Conservation (phyloP, 2,113 vertebrate species). For the Hepsetus odoe region DNA sequence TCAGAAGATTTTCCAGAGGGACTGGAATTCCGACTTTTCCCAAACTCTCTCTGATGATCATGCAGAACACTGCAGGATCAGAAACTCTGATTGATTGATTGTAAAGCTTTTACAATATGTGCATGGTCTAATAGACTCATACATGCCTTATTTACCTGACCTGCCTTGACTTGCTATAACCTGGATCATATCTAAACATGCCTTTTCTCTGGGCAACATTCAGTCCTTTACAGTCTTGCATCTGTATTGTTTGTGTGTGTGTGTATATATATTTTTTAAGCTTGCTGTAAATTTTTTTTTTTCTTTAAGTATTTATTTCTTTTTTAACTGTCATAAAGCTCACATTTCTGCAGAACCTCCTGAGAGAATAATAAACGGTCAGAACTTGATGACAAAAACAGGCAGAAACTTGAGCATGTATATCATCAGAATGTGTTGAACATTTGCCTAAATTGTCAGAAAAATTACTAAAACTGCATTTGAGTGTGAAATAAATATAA, state of each 20-base stretch:
- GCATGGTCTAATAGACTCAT: background rate
- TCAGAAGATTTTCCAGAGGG: conserved; percentile 74
- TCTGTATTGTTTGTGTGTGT: no score
- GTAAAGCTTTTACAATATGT: conserved; percentile 25
- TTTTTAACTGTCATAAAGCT: background rate
- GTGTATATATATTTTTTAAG: conserved; percentile 35
- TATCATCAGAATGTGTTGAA: background rate
- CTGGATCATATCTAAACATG: conserved; percentile 24
- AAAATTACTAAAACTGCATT: background rate
- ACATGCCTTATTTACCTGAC: background rate
- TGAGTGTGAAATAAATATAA: background rate
- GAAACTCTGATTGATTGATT: conserved; percentile 17
- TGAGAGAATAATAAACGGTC: background rate
- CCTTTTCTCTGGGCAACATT: conserved; percentile 32
- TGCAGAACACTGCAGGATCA: conserved; percentile 59
- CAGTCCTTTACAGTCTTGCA: conserved; percentile 17
- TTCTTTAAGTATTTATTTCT: conserved; percentile 17
- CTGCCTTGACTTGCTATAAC: background rate
- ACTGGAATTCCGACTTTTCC: conserved; percentile 75
- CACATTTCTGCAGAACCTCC: background rate
- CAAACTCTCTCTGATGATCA: conserved; percentile 46
- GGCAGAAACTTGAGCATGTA: background rate
- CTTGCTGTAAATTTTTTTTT: conserved; percentile 42
- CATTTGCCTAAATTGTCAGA: background rate
- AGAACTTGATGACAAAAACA: background rate